Conservation (phyloP, 2,797 vertebrate genomes). For the Parambassis ranga region DNA sequence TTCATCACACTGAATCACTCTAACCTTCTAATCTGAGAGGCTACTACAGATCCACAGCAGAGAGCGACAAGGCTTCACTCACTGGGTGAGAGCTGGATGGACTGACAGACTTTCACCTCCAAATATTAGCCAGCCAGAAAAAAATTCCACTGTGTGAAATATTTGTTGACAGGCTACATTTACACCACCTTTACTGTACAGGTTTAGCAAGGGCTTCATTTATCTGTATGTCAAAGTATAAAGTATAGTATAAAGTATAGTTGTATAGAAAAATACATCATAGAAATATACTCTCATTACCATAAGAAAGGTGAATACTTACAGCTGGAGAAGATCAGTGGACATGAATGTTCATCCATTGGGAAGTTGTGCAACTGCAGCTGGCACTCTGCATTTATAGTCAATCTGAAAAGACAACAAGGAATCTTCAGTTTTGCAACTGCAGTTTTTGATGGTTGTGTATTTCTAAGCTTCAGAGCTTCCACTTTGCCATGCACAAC, state of each 20-base stretch:
- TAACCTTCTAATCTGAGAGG: slow-evolving; percentile 33
- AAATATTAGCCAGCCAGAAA: no score
- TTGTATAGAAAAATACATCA: background rate
- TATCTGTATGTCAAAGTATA: no score
- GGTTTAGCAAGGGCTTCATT: no score
- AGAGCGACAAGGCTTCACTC: slow-evolving; percentile 22
- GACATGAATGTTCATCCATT: slow-evolving; percentile 97
- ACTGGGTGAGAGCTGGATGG: no score
- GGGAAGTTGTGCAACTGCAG: slow-evolving; percentile 97
- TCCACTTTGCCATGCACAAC: no score
- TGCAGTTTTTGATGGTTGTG: no score
- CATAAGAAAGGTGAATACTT: slow-evolving; percentile 76
- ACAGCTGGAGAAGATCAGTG: slow-evolving; percentile 98
- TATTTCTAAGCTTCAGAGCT: no score
- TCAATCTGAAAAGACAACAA: slow-evolving; percentile 81
- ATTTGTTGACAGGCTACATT: no score
- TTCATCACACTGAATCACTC: slow-evolving; percentile 28
- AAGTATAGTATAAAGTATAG: no score
- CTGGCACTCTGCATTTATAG: slow-evolving; percentile 96
- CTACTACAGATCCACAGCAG: slow-evolving; percentile 23
- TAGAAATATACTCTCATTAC: background rate
- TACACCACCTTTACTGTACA: no score
- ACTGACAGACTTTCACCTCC: no score
- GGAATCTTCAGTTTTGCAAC: background rate
- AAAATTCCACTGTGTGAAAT: no score